Percentiles rank a stretch among this genome's conserved stretches.
These are phyloP conservation scores for Malaclemys terrapin DNA, from an alignment of 2,113 vertebrate species.

Conservation along the genomic window DNA sequence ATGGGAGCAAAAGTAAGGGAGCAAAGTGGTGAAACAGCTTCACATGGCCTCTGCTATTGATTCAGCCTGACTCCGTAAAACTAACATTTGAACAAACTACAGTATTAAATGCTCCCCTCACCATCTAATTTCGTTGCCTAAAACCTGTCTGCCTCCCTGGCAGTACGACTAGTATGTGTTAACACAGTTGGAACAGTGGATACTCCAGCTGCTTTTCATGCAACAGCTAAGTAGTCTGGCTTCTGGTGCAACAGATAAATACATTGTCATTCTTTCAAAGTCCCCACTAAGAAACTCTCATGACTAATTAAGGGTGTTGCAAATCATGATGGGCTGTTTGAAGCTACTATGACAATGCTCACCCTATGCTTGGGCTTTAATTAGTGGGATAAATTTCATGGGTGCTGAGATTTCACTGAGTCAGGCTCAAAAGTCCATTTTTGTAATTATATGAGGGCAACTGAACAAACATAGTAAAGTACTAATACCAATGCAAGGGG, in stretches of 20 bases:
- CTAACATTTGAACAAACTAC: not conserved
- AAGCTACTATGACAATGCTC: not conserved
- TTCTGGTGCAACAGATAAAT: not conserved
- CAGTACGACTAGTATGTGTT: accelerated
- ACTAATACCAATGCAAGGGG: not conserved
- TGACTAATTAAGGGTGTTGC: not conserved
- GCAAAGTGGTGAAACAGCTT: not conserved
- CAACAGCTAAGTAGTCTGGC: not conserved
- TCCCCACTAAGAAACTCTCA: not conserved
- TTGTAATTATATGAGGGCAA: not conserved
- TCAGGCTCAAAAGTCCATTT: not conserved
- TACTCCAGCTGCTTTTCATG: not conserved
- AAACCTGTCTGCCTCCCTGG: not conserved
- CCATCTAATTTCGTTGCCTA: not conserved
- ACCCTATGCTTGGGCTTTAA: accelerated
- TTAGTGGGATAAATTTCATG: not conserved
- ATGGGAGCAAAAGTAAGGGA: not conserved
- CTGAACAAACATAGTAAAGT: not conserved
- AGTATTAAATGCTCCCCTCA: not conserved
- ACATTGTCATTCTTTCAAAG: too few relatives aligned
- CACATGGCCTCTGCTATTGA: not conserved
- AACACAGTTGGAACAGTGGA: not conserved
- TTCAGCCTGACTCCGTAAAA: not conserved
- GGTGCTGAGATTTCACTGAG: not conserved
- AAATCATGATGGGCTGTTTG: too few relatives aligned